These are phyloP conservation scores for Ciona savignyi DNA, from an alignment of 23 tunicate species.

Conservation along the genomic window DNA sequence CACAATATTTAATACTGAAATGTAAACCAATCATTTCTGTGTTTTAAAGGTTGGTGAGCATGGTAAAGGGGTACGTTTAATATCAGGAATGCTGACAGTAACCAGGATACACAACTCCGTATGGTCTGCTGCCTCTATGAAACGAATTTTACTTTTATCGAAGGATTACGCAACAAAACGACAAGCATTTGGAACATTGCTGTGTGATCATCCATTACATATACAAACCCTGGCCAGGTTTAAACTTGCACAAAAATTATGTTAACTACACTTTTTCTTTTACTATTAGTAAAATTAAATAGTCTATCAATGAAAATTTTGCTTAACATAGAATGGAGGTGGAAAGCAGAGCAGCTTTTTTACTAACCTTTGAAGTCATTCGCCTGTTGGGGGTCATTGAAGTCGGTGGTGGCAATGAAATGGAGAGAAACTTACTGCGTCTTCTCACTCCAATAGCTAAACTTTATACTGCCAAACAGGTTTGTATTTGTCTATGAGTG, in stretches of 20 bases:
- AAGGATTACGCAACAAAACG: conserved; percentile 67
- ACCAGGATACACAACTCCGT: conserved; percentile 77
- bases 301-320: background rate
- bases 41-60: conserved; percentile 58
- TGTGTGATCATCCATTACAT: conserved; percentile 55
- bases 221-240: conserved; percentile 89
- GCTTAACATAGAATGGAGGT: conserved; percentile 55
- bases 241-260: too few species aligned
- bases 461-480: conserved; percentile 68
- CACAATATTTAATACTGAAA: background rate
- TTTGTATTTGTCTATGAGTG: too few species aligned
- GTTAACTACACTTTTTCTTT: background rate
- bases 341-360: conserved; percentile 65
- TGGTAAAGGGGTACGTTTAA: conserved; percentile 46
- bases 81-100: conserved; percentile 79
- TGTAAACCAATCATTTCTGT: background rate
- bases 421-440: conserved; percentile 36
- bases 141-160: conserved; percentile 55
- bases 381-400: conserved; percentile 69
- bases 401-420: conserved; percentile 7
- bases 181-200: conserved; percentile 51
- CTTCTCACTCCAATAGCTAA: conserved; percentile 74
- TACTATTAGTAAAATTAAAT: background rate
- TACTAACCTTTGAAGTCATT: conserved; percentile 56
- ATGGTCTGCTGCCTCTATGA: conserved; percentile 38